A percentile compares a stretch with the other conserved stretches of the same genome.
phyloP scores from a whole-genome alignment of 1,140 invertebrate genomes.

The Drosophila kohkoa region DNA sequence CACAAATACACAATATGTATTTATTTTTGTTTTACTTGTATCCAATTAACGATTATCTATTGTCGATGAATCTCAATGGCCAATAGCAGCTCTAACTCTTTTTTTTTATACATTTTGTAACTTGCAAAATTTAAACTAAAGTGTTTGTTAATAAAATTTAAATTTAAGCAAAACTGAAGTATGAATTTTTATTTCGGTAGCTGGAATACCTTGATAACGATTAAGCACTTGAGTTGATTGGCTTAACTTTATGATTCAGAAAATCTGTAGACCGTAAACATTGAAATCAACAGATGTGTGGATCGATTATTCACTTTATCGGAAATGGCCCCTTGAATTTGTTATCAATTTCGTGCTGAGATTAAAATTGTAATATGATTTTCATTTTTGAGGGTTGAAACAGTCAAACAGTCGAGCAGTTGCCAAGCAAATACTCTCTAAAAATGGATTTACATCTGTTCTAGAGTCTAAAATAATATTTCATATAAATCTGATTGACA shows the following conservation, averaged over 20 bases:
- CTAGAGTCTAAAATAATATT: no score
- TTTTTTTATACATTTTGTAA: conserved; percentile 27
- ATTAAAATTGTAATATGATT: conserved; percentile 5
- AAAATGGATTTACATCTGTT: background rate
- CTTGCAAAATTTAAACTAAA: conserved; percentile 27
- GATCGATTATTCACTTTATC: background rate
- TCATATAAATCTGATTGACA: no score
- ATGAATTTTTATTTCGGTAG: background rate
- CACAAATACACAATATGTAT: conserved; percentile 6
- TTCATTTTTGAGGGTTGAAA: background rate
- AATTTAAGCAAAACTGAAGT: conserved; percentile 16
- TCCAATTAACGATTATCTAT: conserved; percentile 19
- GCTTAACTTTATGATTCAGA: background rate
- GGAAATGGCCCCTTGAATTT: background rate
- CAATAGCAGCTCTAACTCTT: conserved; percentile 3
- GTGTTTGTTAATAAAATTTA: conserved; percentile 32
- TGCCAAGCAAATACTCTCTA: background rate
- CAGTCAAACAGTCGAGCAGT: background rate
- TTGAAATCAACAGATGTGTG: background rate
- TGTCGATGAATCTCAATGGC: conserved; percentile 35
- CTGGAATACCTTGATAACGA: no score
- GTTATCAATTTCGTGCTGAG: conserved; percentile 5
- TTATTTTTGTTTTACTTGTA: conserved; percentile 32
- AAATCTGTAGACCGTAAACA: background rate
- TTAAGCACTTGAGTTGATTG: no score